Evolutionary conservation across 2,797 vertebrate genomes (phyloP), one percentile per base, ranked within the genome.

Genomic region (Scolopax rusticola): DNA sequence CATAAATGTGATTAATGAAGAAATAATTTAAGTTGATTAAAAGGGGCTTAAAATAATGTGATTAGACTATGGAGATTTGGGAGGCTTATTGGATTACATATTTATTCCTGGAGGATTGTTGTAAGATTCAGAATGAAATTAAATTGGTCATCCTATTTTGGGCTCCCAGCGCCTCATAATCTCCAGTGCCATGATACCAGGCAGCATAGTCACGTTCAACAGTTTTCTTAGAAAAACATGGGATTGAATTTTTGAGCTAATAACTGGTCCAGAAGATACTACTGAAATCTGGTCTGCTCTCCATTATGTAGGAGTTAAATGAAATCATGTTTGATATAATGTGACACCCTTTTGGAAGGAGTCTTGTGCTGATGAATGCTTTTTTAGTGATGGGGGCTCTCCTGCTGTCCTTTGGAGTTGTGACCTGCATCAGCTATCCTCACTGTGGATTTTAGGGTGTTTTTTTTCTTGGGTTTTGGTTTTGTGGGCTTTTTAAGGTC

Each of bases 21-120:
- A 70, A 94, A 93, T 95, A 89, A 95, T 93, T 81, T 86, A 96
- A 93, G 50, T 94, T 96, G 91, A 94, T 96, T 95, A 84, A 92
- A 96, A 95, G 93, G 67, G 57, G 69, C 84, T 96, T 96, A 87
- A 96, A 95, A 90, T 96, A 95, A 96, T 90, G n/a, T 83, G 95
- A 96, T 96, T 96, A 96, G 60, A 74, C 83, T 64, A 1, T 79
- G 77, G 87, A 94, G 90, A 87, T 96, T 95, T 94, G 80, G 45
- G 60, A 74, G 81, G 56, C 7, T 97, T 95, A 96, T 95, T 96
- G 96, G 96, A 95, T 97, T 97, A 95, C 67, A 40, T 21, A 8
- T 84, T 90, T 95, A 92, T 95, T 96, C 88, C 88, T 89, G 60
- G 74, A 89, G 94, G 88, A 87, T 61, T 91, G 70, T 65, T 95